Base-by-base conservation (phyloP, 2,797 vertebrate genomes). In the Delichon dasypus region DNA sequence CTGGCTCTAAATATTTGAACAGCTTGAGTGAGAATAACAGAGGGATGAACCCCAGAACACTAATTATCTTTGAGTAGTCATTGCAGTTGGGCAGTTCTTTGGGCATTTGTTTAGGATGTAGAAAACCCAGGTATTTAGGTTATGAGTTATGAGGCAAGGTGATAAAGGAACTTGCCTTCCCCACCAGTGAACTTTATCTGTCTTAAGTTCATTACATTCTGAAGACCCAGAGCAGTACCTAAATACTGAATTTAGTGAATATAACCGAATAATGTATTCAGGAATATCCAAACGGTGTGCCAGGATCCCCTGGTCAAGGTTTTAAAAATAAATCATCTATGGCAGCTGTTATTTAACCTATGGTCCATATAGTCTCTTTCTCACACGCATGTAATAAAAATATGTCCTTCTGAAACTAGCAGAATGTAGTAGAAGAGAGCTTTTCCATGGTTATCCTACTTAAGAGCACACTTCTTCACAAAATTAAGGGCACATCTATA, bases 1-100 rank as follows among this genome's bases (percentile, higher is more conserved):
- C 18, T 67, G 38, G 38, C n/a, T 54, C 42, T 78, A 96, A 81
- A 93, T 95, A 86, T 93, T 94, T 88, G 42, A 94, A 78, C 58
- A 90, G 82, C 80, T 72, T 72, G 54, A 72, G 30, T 0, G 0
- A 91, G 34, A 94, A 44, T 26, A 80, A 45, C 32, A 84, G 42
- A 75, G 22, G 4, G 21, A 80, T 61, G 57, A 67, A 83, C 23
- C 30, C 45, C n/a, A 65, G 79, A 85, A 88, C 81, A 60, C 19
- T 65, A 65, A 90, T 72, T 57, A 7, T 34, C 21, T 86, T 65
- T 19, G 30, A 44, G 15, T 10, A 45, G 40, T 72, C 23, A 13
- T 14, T 85, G 34, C 27, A 81, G 5, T 0, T 54, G 60, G 29
- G 25, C n/a, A 44, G 16, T 47, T 77, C 40, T 67, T 65, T 38